Base-by-base conservation (phyloP, 2,888 invertebrate species). In the Muschampia plurimacula region DNA sequence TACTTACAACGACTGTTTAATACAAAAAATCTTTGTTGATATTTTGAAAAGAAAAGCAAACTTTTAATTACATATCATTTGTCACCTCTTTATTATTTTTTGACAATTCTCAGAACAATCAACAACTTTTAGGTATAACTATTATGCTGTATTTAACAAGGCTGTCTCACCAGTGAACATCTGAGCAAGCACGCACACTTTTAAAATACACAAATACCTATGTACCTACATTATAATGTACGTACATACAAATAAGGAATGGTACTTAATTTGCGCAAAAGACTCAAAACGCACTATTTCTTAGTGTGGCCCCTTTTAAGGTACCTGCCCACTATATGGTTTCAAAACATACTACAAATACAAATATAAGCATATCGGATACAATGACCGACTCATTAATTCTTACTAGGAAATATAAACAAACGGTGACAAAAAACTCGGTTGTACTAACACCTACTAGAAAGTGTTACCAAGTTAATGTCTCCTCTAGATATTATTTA, bases 301-400 rank as follows among this genome's bases (percentile, higher is more conserved):
- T 32, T 22, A 41, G 60, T 68, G 32, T 32, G 59, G 78, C 78
- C 81, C 86, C 84, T 83, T 83, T 81, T 83, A 83, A 80, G 85
- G 86, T 39, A 39, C 8, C 39, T 39, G 39, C 39, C 8, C 1
- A 39, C 39, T 39, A 39, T 39, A 8, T 2, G 39, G 39, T 5
- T 7, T 2, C 39, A 7, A 39, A 5, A 39, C 39, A 39, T 22
- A 22, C 22, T 22, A 22, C 22, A 22, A 22, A 22, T 22, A 22
- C 22, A 22, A 22, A 22, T 22, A 22, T 22, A 22, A 22, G 22
- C 22, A 22, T 22, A 22, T 22, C 22, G 22, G 22, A 22, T 22
- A 22, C 22, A 22, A 22, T 22, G 22, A 22, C 22, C 22, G 22
- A 22, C 1, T 22, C 22, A 22, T 22, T 22, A 22, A 22, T 22